Evolutionary conservation across 2,888 invertebrate species (phyloP), one percentile per base, ranked within the genome.

Genomic region (Ptilodon capucinus): DNA sequence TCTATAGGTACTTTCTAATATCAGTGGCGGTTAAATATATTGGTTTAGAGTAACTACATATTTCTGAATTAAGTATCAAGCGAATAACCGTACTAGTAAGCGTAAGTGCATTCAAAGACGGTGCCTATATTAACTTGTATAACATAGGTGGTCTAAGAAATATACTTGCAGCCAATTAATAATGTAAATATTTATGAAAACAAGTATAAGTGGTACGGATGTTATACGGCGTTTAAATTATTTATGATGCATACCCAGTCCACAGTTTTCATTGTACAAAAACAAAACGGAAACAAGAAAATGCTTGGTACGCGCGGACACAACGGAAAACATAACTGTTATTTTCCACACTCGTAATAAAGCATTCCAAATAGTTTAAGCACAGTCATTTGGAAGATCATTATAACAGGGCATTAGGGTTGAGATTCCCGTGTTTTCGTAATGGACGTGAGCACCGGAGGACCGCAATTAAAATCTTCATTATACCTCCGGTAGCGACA

Each of bases 381-480:
- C 9, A 38, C 38, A 18, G 13, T 25, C 9, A 21, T 39, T 40
- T 40, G 40, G 16, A 6, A 39, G 9, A 16, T 25, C 42, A 43
- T 55, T 62, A 54, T 40, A 18, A 35, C 56, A 13, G 25, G 7
- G 44, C 32, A 53, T 67, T 68, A 70, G 60, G 54, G 62, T 45
- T 40, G 52, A 62, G 53, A 65, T 68, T 74, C 48, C 56, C 52
- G 46, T 61, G 57, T 46, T 60, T 57, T 55, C 47, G 64, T 58
- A 71, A 73, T 70, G 59, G 68, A 68, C 65, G 63, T 67, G 58
- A 62, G 65, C 58, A 54, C 50, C 53, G 60, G 48, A 54, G 69
- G 64, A 67, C 72, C 71, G 68, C 78, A 81, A 84, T 81, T 83
- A 83, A 74, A 74, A 68, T 72, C 71, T 70, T 74, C 75, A 74